Conservation (phyloP, 2,888 invertebrate genomes). For the Bimastos eiseni region DNA sequence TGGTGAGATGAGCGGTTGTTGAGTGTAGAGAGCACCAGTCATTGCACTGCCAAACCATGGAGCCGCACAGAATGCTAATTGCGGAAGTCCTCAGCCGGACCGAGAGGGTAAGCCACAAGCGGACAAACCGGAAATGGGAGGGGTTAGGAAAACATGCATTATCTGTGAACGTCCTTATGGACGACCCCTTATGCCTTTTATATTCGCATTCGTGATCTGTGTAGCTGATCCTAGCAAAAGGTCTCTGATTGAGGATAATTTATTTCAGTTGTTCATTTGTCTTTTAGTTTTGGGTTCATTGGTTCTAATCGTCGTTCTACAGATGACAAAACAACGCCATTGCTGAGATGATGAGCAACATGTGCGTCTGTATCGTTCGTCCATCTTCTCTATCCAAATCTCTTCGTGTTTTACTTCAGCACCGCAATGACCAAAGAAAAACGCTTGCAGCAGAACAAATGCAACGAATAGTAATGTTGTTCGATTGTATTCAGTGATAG, state of each 20-base stretch:
- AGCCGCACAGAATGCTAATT: too few species aligned
- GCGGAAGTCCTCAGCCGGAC: too few species aligned
- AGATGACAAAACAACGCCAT: background rate
- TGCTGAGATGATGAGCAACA: background rate
- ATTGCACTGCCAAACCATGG: too few species aligned
- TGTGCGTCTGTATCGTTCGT: background rate
- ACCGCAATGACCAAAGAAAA: background rate
- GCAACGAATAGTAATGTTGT: background rate
- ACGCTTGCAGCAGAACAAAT: background rate
- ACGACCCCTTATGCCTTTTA: too few species aligned
- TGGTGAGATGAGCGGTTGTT: too few species aligned
- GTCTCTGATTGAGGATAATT: background rate
- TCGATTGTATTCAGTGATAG: background rate
- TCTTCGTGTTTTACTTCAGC: background rate
- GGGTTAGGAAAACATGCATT: too few species aligned
- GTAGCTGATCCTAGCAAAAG: background rate
- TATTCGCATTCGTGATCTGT: background rate
- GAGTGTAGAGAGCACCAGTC: too few species aligned
- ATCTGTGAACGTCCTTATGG: too few species aligned
- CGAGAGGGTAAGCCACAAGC: too few species aligned
- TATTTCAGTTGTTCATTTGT: background rate
- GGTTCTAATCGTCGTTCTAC: background rate
- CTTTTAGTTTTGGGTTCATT: background rate
- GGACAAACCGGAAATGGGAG: too few species aligned
- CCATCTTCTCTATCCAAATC: background rate